Conservation (phyloP, 2,113 vertebrate genomes). For the Puntigrus tetrazona region DNA sequence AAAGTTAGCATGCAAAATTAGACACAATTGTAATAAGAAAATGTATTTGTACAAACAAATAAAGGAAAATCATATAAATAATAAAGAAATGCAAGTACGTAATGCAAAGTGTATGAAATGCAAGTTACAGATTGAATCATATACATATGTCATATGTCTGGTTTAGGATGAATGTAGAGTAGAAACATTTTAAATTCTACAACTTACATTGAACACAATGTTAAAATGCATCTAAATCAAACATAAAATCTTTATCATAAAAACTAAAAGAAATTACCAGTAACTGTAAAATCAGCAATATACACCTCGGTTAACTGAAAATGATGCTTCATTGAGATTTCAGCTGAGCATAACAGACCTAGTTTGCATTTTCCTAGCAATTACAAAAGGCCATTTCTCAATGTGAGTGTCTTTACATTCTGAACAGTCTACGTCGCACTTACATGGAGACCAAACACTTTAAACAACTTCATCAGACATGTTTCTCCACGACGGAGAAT, state of each 20-base stretch:
- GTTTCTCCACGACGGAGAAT: slow-evolving; percentile 57
- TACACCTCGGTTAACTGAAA: background rate
- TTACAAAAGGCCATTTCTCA: background rate
- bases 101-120: no score
- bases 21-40: no score
- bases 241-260: background rate
- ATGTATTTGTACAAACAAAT: background rate
- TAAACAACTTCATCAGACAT: slow-evolving; percentile 23
- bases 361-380: background rate
- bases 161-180: no score
- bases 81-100: background rate
- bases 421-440: background rate
- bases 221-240: background rate
- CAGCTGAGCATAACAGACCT: background rate
- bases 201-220: background rate
- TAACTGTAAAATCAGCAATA: background rate
- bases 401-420: background rate
- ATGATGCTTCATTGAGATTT: background rate
- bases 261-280: background rate
- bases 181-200: background rate
- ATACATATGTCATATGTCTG: no score
- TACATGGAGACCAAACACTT: slow-evolving; percentile 4
- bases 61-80: slow-evolving; percentile 7
- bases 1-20: background rate
- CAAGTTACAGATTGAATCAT: background rate